phyloP scores from a whole-genome alignment of 2,113 vertebrate genomes.

The Reinhardtius hippoglossoides region DNA sequence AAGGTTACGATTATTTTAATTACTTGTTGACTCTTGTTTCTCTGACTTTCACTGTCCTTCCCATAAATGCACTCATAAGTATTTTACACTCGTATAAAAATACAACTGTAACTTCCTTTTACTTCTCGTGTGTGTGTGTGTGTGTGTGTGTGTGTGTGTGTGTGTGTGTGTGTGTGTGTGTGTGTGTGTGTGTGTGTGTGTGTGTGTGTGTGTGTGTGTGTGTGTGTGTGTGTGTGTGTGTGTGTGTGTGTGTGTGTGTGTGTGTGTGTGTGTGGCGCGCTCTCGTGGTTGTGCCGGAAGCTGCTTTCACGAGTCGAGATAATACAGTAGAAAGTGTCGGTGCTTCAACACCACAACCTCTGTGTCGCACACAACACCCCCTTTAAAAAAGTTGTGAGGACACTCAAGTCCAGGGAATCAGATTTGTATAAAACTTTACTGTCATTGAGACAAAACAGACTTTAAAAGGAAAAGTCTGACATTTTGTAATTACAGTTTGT shows the following conservation, averaged over 20 bases:
- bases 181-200: neutral
- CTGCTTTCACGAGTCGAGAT: slow-evolving; percentile 23
- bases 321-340: slow-evolving; percentile 16
- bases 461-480: too few relatives aligned
- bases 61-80: neutral
- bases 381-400: neutral
- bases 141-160: too few relatives aligned
- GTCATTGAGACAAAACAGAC: too few relatives aligned
- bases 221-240: too few relatives aligned
- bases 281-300: slow-evolving; percentile 33
- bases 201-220: neutral
- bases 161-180: too few relatives aligned
- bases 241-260: too few relatives aligned
- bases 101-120: neutral
- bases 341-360: neutral
- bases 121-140: neutral
- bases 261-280: neutral
- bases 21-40: slow-evolving; percentile 17
- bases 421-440: neutral
- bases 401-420: neutral
- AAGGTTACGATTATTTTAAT: neutral
- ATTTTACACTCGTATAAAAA: neutral
- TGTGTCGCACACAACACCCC: neutral
- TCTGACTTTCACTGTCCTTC: neutral
- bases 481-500: too few relatives aligned